Conservation (phyloP, 2,113 vertebrate species). For the Labeo catla region DNA sequence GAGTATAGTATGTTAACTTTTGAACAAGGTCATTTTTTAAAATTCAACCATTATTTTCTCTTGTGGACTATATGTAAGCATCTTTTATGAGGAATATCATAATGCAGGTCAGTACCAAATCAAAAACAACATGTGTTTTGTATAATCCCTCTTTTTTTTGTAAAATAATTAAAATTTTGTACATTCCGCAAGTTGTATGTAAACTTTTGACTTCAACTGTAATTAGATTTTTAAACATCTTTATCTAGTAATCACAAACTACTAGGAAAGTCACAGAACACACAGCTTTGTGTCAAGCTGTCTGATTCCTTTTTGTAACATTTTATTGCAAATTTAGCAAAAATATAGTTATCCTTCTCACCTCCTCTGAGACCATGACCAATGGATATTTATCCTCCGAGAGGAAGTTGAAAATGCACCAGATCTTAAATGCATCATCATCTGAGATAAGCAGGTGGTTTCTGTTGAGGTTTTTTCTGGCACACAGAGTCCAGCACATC, state of each 20-base stretch:
- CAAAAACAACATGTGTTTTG: too few species aligned
- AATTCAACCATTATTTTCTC: too few species aligned
- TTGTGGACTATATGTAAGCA: too few species aligned
- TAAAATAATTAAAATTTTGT: too few species aligned
- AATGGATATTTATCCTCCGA: conserved; percentile 95
- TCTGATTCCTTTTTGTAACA: background rate
- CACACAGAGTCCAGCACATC: conserved; percentile 97
- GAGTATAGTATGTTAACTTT: too few species aligned
- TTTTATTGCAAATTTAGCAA: background rate
- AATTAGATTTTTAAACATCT: background rate
- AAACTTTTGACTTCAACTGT: too few species aligned
- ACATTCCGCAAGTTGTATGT: too few species aligned
- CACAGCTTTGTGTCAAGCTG: too few species aligned
- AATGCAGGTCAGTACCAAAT: too few species aligned
- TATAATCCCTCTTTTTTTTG: too few species aligned
- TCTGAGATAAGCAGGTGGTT: conserved; percentile 83
- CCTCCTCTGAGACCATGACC: conserved; percentile 94
- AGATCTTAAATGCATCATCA: conserved; percentile 94
- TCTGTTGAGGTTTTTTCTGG: conserved; percentile 88
- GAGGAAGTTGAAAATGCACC: conserved; percentile 98
- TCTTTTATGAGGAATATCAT: too few species aligned
- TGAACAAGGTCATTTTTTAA: too few species aligned
- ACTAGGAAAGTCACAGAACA: background rate
- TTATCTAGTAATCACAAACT: background rate
- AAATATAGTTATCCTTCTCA: conserved; percentile 68